Evolutionary conservation across 2,888 invertebrate species (phyloP), one percentile per base, ranked within the genome.

Genomic region (Mesorhabditis belari): DNA sequence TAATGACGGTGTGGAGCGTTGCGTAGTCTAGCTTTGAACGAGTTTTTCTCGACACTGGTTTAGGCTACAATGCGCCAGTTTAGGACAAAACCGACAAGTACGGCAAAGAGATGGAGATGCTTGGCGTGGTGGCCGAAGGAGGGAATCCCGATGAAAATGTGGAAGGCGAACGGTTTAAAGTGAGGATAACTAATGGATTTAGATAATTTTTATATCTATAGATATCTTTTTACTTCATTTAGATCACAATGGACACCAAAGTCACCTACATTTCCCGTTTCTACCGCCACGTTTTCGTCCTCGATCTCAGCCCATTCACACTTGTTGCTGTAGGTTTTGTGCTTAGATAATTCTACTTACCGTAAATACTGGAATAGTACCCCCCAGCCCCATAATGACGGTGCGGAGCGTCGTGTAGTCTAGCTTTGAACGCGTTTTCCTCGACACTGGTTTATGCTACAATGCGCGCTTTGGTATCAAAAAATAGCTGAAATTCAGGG

Each of bases 291-390:
- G 88, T 88, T 54, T 88, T 88, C 79, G 87, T 89, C 71, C 83
- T 90, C 63, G 90, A 90, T 82, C 85, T 90, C 80, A 89, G 89
- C 80, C 89, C 89, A 9, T 89, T 89, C 2, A 85, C 87, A 62
- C 87, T 88, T 55, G 86, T 87, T 63, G 87, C 88, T 66, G 88
- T 88, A 81, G 84, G 86, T 81, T 63, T n/a, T n/a, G n/a, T n/a
- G n/a, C n/a, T n/a, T n/a, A n/a, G n/a, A n/a, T n/a, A n/a, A n/a
- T n/a, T n/a, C n/a, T n/a, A n/a, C n/a, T n/a, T n/a, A n/a, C n/a
- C n/a, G n/a, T n/a, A n/a, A n/a, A n/a, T n/a, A n/a, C n/a, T n/a
- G n/a, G n/a, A n/a, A n/a, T n/a, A n/a, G n/a, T n/a, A n/a, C n/a
- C n/a, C n/a, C n/a, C n/a, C n/a, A n/a, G n/a, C n/a, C n/a, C n/a